A percentile compares a stretch with the other conserved stretches of the same genome.
Conservation (phyloP, 2,113 vertebrate species). For the Mustela lutreola region DNA sequence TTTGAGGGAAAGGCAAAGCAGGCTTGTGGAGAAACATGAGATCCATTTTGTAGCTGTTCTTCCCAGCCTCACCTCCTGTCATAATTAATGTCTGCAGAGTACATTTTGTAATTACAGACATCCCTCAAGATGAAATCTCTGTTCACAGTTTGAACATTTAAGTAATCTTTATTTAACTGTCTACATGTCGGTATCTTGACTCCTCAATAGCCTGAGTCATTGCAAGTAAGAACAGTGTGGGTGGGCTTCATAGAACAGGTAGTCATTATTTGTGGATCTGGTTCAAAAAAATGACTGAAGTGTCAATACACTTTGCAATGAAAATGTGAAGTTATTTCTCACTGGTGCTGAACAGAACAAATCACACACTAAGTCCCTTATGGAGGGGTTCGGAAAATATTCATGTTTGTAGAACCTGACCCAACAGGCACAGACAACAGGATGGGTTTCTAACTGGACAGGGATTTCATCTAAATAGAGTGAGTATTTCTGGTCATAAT, state of each 20-base stretch:
- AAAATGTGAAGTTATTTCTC: conserved; percentile 66
- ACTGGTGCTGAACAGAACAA: conserved; percentile 38
- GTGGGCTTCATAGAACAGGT: conserved; percentile 14
- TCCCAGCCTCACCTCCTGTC: neutral
- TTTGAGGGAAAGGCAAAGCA: neutral
- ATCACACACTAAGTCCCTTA: neutral
- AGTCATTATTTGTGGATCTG: conserved; percentile 63
- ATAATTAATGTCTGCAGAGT: neutral
- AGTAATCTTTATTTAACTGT: neutral
- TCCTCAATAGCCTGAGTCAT: neutral
- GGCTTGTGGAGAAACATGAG: neutral
- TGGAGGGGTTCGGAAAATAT: neutral
- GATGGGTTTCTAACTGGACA: neutral
- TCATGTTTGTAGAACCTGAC: neutral
- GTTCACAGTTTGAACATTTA: neutral
- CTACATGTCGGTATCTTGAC: neutral
- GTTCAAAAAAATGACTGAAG: conserved; percentile 45
- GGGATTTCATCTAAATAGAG: conserved; percentile 48
- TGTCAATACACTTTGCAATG: conserved; percentile 45
- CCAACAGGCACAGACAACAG: neutral
- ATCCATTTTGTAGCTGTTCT: neutral
- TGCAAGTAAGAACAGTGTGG: conserved; percentile 31
- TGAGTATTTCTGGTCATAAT: neutral
- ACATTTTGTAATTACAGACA: neutral
- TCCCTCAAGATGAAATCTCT: conserved; percentile 20